Evolutionary conservation across 1,140 invertebrate species (phyloP).

Genomic region (Whitmania pigra): DNA sequence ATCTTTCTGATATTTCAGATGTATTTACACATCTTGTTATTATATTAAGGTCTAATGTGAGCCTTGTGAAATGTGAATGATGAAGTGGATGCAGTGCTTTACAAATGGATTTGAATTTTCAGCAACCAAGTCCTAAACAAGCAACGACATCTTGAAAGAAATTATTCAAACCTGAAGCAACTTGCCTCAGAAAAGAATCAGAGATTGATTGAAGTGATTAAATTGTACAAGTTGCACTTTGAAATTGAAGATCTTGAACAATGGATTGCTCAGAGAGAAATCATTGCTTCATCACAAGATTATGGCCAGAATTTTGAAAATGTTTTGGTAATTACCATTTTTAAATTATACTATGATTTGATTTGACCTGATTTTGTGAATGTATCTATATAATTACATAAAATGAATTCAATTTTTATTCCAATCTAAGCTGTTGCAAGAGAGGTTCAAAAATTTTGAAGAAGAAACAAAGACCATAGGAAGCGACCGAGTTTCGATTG

Average conservation of each 20-base stretch:
- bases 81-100: not conserved
- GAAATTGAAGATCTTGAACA: constrained; percentile 98
- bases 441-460: constrained; percentile 91
- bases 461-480: constrained; percentile 90
- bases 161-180: constrained; percentile 95
- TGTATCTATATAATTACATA: not conserved
- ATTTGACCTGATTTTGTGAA: not conserved
- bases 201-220: constrained; percentile 87
- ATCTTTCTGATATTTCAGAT: too few species aligned
- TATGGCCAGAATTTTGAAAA: constrained; percentile 98
- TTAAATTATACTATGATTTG: not conserved
- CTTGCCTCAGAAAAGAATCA: constrained; percentile 80
- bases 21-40: not conserved
- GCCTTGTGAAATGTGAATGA: not conserved
- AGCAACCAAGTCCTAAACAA: constrained; percentile 36
- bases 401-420: constrained; percentile 31
- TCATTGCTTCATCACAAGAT: constrained; percentile 92
- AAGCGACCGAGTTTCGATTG: constrained; percentile 77
- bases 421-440: constrained; percentile 57
- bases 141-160: constrained; percentile 92
- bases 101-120: not conserved
- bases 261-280: constrained; percentile 94
- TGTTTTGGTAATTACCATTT: constrained; percentile 61
- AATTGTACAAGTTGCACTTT: constrained; percentile 83
- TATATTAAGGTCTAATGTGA: not conserved